Evolutionary conservation across 2,888 invertebrate genomes (phyloP).

Genomic region (Drosophila pseudotakahashii): DNA sequence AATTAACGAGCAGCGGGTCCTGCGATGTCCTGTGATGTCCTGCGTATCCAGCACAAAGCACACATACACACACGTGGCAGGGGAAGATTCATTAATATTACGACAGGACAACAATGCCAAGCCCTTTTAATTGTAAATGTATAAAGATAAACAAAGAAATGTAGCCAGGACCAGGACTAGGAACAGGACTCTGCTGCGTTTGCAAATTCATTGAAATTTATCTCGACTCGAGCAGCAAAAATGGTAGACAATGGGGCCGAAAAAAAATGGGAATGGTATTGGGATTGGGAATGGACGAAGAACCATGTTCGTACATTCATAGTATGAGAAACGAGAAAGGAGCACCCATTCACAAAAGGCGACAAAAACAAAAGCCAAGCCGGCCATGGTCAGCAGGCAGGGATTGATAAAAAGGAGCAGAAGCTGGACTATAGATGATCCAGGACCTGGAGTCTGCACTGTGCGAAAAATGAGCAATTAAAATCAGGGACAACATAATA

Average conservation of each 20-base stretch:
- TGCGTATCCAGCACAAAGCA: slow-evolving; percentile 10
- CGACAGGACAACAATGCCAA: slow-evolving; percentile 69
- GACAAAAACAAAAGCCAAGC: slow-evolving; percentile 45
- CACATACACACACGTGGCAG: not conserved
- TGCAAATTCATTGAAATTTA: slow-evolving; percentile 77
- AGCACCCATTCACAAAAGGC: slow-evolving; percentile 35
- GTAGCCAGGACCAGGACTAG: slow-evolving; percentile 46
- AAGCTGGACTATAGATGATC: slow-evolving; percentile 3
- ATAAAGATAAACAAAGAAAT: slow-evolving; percentile 78
- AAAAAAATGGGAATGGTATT: not conserved
- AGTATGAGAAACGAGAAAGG: slow-evolving; percentile 7
- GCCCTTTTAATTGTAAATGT: slow-evolving; percentile 78
- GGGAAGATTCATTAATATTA: slow-evolving; percentile 75
- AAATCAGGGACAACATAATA: too few relatives aligned
- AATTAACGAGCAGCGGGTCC: slow-evolving; percentile 75
- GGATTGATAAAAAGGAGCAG: slow-evolving; percentile 18
- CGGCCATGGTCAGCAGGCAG: slow-evolving; percentile 31
- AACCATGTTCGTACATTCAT: not conserved
- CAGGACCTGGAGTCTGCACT: slow-evolving; percentile 16
- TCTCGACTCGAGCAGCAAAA: slow-evolving; percentile 56
- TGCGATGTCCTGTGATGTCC: slow-evolving; percentile 33
- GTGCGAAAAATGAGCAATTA: not conserved
- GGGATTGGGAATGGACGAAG: not conserved
- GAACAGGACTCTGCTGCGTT: slow-evolving; percentile 49
- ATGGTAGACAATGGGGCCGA: slow-evolving; percentile 46